Evolutionary conservation across 1,140 invertebrate species (phyloP).

Genomic region (Aphidius ervi): DNA sequence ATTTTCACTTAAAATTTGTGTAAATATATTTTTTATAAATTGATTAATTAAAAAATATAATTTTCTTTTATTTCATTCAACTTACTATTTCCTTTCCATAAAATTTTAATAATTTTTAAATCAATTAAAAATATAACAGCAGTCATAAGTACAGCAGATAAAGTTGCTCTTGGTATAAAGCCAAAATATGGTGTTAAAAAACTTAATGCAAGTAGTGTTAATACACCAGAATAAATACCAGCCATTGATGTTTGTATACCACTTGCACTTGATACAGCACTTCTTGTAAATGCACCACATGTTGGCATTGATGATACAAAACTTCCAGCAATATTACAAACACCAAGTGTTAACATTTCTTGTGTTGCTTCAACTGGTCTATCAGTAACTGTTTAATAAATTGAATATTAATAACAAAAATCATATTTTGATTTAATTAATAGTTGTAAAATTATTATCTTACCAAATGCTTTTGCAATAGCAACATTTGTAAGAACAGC

Average conservation of each 20-base stretch:
- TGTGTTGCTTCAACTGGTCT: slow-evolving; percentile 60
- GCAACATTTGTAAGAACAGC: slow-evolving; percentile 73
- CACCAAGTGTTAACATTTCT: slow-evolving; percentile 65
- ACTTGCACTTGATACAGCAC: slow-evolving; percentile 71
- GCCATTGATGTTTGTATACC: slow-evolving; percentile 70
- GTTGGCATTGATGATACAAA: slow-evolving; percentile 71
- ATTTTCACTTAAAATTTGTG: neutral
- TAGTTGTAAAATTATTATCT: slow-evolving; percentile 3
- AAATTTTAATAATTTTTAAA: slow-evolving; percentile 54
- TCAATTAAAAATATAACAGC: slow-evolving; percentile 71
- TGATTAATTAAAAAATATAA: no score
- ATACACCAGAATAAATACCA: slow-evolving; percentile 61
- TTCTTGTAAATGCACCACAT: slow-evolving; percentile 68
- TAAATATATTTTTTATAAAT: neutral
- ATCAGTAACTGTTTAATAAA: slow-evolving; percentile 43
- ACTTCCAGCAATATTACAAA: slow-evolving; percentile 69
- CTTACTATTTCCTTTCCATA: slow-evolving; percentile 66
- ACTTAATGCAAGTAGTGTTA: slow-evolving; percentile 60
- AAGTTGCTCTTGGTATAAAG: slow-evolving; percentile 64
- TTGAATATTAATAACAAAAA: neutral
- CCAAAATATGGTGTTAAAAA: slow-evolving; percentile 69
- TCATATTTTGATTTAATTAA: slow-evolving; percentile 2
- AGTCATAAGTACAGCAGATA: slow-evolving; percentile 65
- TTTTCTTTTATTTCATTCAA: no score
- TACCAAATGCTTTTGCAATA: slow-evolving; percentile 75